Percentiles rank a stretch among this genome's conserved stretches.
phyloP scores from a whole-genome alignment of 2,797 vertebrate species.

The Amblyraja radiata region DNA sequence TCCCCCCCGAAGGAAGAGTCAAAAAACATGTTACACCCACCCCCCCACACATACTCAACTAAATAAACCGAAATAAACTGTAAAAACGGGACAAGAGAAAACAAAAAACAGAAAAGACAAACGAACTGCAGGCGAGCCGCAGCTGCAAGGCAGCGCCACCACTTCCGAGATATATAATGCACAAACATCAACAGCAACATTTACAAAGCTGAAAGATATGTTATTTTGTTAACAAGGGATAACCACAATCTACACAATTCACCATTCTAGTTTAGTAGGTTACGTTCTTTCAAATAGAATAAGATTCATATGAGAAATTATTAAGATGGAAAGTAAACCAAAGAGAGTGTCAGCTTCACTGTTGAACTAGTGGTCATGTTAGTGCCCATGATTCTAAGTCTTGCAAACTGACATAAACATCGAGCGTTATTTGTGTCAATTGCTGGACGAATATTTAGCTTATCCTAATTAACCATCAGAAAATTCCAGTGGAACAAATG shows the following conservation, averaged over 20 bases:
- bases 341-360: background rate
- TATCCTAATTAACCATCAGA: constrained; percentile 3
- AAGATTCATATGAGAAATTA: background rate
- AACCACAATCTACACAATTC: background rate
- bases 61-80: no score
- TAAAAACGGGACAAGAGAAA: no score
- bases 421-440: constrained; percentile 16
- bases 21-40: no score
- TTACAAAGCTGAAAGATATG: background rate
- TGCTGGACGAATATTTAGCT: background rate
- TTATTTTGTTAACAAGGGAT: constrained; percentile 3
- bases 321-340: background rate
- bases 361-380: constrained; percentile 5
- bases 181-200: background rate
- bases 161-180: background rate
- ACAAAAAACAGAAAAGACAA: no score
- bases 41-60: no score
- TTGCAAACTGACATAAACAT: background rate
- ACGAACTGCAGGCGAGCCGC: no score
- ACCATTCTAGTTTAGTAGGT: background rate
- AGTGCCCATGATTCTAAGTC: background rate
- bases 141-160: no score
- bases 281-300: background rate
- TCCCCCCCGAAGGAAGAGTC: no score
- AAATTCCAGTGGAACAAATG: constrained; percentile 5